These are phyloP conservation scores for Aegypius monachus DNA, from an alignment of 2,113 vertebrate species.

Conservation along the genomic window DNA sequence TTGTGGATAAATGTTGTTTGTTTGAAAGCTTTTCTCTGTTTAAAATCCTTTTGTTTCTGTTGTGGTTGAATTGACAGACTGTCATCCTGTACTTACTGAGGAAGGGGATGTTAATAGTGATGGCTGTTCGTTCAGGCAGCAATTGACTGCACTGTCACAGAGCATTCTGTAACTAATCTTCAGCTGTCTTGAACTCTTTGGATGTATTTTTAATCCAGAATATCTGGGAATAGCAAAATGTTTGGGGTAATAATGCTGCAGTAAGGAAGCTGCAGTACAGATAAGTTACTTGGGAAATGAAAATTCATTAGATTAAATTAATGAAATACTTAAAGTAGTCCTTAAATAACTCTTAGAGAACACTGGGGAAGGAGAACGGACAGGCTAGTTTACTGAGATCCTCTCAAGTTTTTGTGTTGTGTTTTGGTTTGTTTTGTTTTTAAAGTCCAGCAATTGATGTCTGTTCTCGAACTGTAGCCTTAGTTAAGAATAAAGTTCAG, in stretches of 20 bases:
- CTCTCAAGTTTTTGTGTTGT: neutral
- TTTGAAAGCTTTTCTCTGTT: neutral
- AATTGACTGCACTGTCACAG: neutral
- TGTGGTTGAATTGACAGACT: neutral
- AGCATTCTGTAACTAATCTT: neutral
- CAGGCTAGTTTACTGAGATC: neutral
- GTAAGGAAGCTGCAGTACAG: neutral
- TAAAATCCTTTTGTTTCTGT: neutral
- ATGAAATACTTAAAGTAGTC: neutral
- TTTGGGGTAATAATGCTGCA: neutral
- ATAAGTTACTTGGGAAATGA: neutral
- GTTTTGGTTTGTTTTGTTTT: neutral
- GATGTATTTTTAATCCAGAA: neutral
- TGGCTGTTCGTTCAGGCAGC: neutral
- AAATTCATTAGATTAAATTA: neutral
- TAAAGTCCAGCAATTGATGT: neutral
- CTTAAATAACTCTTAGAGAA: neutral
- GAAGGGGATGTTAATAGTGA: neutral
- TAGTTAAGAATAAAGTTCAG: neutral
- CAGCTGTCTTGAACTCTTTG: neutral
- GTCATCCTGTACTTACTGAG: neutral
- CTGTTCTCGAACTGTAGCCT: neutral
- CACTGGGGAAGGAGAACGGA: neutral
- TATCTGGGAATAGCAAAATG: neutral
- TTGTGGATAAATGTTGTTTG: neutral